Evolutionary conservation across 2,888 invertebrate species (phyloP).

Genomic region (Aphrophora alni): DNA sequence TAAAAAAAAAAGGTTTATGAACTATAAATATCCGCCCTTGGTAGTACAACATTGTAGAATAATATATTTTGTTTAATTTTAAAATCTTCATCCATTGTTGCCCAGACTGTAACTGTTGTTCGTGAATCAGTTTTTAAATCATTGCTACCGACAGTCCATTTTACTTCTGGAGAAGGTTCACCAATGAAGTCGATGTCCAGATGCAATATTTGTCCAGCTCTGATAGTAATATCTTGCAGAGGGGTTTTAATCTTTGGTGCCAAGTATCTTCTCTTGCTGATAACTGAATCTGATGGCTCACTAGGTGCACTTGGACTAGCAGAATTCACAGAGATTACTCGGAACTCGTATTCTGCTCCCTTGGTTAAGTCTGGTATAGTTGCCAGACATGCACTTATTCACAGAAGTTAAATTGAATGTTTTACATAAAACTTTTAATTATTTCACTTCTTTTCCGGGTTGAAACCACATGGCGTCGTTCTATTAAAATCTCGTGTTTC

Average conservation of each 20-base stretch:
- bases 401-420: too few relatives aligned
- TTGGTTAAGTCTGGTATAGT: conserved; percentile 90
- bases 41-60: too few relatives aligned
- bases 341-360: conserved; percentile 96
- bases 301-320: conserved; percentile 97
- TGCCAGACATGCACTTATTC: too few relatives aligned
- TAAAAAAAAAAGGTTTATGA: too few relatives aligned
- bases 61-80: too few relatives aligned
- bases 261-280: conserved; percentile 83
- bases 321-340: conserved; percentile 92
- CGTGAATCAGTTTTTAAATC: conserved; percentile 78
- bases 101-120: conserved; percentile 85
- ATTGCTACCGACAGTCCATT: conserved; percentile 81
- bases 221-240: conserved; percentile 87
- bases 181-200: conserved; percentile 91
- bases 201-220: conserved; percentile 91
- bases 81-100: too few relatives aligned
- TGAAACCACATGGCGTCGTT: too few relatives aligned
- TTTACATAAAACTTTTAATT: too few relatives aligned
- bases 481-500: too few relatives aligned
- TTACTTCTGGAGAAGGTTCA: conserved; percentile 89
- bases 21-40: too few relatives aligned
- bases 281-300: conserved; percentile 87
- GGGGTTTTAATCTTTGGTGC: conserved; percentile 95
- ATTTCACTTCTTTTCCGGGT: too few relatives aligned